Evolutionary conservation across 2,888 invertebrate species (phyloP), one percentile per base, ranked within the genome.

Genomic region (Operophtera brumata): DNA sequence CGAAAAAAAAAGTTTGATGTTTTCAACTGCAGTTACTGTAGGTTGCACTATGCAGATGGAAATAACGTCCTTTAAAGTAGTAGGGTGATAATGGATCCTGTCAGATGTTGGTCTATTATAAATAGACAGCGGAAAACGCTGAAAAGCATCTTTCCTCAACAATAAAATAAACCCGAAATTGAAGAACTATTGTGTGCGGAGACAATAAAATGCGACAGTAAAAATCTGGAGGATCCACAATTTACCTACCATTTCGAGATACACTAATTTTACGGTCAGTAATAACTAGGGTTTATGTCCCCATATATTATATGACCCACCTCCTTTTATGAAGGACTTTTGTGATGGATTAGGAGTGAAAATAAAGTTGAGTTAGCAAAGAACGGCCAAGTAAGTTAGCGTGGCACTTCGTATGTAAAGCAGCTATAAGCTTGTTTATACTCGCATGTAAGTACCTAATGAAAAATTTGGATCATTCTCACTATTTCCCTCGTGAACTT

Each of bases 231-330:
- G 59, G 54, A 62, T 59, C 59, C 53, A 51, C 65, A 65, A 58
- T 65, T 65, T 65, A 64, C 66, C 58, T 65, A 62, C 43, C 41
- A 62, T 64, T 57, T 48, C 48, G 51, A 55, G 59, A 55, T 53
- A 65, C 64, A 65, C 61, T 65, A 65, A 67, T 67, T 65, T 67
- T 60, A 65, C 53, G 55, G 46, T 46, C 55, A 50, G 64, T 53
- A 62, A 59, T 63, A 62, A 66, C 57, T 59, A 57, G 47, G 48
- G 48, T 62, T 65, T 62, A 66, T 61, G 62, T 30, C 32, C 59
- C 51, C 54, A 55, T 59, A 62, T 61, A 61, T 57, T 62, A 63
- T 63, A 61, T 58, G 57, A 54, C 32, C 47, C 39, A 50, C 36
- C 44, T 49, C 46, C 40, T 57, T 61, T 61, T 58, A 61, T 50